Evolutionary conservation across 2,113 vertebrate genomes (phyloP).

Genomic region (Chaetura pelagica): DNA sequence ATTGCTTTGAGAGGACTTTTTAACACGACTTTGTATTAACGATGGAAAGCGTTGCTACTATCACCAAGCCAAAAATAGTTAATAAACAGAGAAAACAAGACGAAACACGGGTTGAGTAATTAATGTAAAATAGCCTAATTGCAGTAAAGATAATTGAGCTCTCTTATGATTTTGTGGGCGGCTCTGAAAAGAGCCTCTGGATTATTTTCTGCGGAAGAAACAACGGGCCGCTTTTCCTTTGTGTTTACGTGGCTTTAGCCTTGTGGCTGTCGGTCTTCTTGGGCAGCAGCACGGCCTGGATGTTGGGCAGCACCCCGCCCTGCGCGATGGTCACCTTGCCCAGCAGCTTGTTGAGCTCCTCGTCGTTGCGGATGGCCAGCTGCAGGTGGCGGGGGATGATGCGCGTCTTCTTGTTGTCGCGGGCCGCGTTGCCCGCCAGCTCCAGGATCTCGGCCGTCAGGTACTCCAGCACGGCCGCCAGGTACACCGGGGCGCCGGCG

Average conservation of each 20-base stretch:
- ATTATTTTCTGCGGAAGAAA: fast-evolving
- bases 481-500: slow-evolving; percentile 86
- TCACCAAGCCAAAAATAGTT: neutral
- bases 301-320: slow-evolving; percentile 89
- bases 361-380: slow-evolving; percentile 90
- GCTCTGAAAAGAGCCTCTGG: slow-evolving; percentile 64
- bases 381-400: slow-evolving; percentile 92
- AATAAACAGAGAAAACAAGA: neutral
- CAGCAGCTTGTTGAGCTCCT: slow-evolving; percentile 89
- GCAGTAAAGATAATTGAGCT: fast-evolving
- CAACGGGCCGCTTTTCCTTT: fast-evolving
- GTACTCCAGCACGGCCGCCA: slow-evolving; percentile 91
- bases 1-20: neutral
- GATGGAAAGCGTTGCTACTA: neutral
- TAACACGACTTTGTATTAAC: neutral
- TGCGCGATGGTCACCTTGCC: slow-evolving; percentile 87
- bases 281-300: slow-evolving; percentile 89
- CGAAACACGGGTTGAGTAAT: neutral
- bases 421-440: slow-evolving; percentile 79
- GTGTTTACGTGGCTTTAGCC: slow-evolving; percentile 76
- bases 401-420: slow-evolving; percentile 92
- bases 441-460: slow-evolving; percentile 81
- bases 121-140: fast-evolving
- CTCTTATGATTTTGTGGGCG: neutral
- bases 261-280: slow-evolving; percentile 89